Evolutionary conservation across 2,888 invertebrate species (phyloP).

Genomic region (Drosophila limbata): DNA sequence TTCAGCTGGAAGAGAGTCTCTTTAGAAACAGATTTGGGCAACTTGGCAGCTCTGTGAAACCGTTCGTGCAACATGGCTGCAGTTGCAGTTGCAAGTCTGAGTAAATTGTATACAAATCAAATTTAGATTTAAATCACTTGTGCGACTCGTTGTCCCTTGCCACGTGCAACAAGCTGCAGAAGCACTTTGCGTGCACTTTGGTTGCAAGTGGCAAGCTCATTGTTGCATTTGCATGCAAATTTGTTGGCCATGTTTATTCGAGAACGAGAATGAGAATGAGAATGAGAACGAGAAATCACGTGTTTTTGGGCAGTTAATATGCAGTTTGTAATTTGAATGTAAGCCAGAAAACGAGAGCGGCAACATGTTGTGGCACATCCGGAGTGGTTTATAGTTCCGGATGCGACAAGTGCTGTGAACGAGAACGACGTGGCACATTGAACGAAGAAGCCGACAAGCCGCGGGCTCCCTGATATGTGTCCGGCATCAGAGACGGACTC

Average conservation of each 20-base stretch:
- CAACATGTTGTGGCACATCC: constrained; percentile 8
- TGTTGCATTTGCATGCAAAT: constrained; percentile 40
- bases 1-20: background rate
- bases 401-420: background rate
- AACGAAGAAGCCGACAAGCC: background rate
- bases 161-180: constrained; percentile 30
- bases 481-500: constrained; percentile 40
- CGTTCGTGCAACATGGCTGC: constrained; percentile 13
- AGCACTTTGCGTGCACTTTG: constrained; percentile 33
- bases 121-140: constrained; percentile 17
- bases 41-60: constrained; percentile 24
- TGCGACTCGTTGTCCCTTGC: constrained; percentile 4
- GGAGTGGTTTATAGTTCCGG: background rate
- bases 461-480: background rate
- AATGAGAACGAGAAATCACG: constrained; percentile 9
- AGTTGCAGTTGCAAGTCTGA: constrained; percentile 9
- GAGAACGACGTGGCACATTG: background rate
- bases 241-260: constrained; percentile 22
- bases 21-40: constrained; percentile 7
- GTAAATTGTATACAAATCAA: constrained; percentile 17
- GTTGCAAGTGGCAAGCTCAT: constrained; percentile 11
- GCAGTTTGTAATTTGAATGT: constrained; percentile 18
- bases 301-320: constrained; percentile 27
- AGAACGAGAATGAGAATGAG: background rate
- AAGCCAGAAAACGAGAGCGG: background rate